These are phyloP conservation scores for Cynopterus brachyotis DNA, from an alignment of 2,113 vertebrate genomes.

Conservation along the genomic window DNA sequence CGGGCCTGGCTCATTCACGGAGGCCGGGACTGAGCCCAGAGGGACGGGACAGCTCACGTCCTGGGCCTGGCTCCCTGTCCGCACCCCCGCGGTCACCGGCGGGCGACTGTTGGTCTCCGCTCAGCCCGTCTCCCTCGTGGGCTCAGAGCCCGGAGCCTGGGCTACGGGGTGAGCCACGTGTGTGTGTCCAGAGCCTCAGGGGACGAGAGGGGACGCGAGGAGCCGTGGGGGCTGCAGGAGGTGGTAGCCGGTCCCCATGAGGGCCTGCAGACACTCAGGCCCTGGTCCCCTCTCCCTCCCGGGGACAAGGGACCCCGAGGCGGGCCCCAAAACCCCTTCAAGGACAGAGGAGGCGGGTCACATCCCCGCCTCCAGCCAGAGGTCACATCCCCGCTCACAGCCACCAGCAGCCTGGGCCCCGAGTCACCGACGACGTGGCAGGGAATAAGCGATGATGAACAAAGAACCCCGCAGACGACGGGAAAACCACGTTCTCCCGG, in stretches of 20 bases:
- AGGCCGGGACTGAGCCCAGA: background rate
- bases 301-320: background rate
- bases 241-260: background rate
- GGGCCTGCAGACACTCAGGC: rapidly evolving
- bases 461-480: conserved; percentile 4
- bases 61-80: background rate
- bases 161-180: background rate
- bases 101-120: background rate
- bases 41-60: too few relatives aligned
- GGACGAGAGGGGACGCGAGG: rapidly evolving
- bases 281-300: background rate
- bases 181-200: background rate
- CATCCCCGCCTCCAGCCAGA: background rate
- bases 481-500: background rate
- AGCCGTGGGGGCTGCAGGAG: background rate
- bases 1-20: background rate
- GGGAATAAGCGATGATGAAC: conserved; percentile 16
- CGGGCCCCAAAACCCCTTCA: too few relatives aligned
- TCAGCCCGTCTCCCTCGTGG: background rate
- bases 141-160: background rate
- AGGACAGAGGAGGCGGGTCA: background rate
- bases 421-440: background rate
- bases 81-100: rapidly evolving
- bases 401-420: background rate
- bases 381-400: background rate